Percentiles rank a stretch among this genome's conserved stretches.
Evolutionary conservation across 2,888 invertebrate species (phyloP).

Genomic region (Melikaiella ostensackeni): DNA sequence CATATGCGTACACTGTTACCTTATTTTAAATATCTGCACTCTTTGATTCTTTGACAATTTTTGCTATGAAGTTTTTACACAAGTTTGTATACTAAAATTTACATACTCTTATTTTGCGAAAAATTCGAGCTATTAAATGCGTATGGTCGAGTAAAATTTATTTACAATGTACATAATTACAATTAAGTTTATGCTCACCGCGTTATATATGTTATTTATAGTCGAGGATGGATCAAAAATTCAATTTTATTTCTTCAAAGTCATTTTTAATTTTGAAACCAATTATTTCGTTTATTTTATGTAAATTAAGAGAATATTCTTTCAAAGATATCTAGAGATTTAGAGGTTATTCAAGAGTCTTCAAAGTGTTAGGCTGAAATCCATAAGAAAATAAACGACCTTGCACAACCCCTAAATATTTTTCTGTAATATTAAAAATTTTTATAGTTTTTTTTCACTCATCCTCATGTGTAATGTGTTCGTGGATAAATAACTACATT

Average conservation of each 20-base stretch:
- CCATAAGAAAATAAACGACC: constrained; percentile 22
- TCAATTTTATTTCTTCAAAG: constrained; percentile 1
- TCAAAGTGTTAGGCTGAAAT: constrained; percentile 13
- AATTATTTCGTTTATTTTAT: not conserved
- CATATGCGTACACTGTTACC: not conserved
- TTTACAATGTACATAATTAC: constrained; percentile 39
- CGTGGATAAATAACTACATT: not conserved
- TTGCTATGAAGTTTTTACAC: constrained; percentile 2
- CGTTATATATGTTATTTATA: constrained; percentile 11
- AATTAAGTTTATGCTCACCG: constrained; percentile 11
- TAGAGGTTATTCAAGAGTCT: constrained; percentile 11
- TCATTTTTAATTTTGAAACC: not conserved
- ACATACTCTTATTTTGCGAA: not conserved
- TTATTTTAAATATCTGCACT: not conserved
- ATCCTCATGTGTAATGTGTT: not conserved
- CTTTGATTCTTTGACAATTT: not conserved
- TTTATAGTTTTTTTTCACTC: not conserved
- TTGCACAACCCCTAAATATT: not conserved
- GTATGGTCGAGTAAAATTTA: constrained; percentile 24
- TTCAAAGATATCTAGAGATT: not conserved
- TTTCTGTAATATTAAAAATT: not conserved
- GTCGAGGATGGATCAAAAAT: constrained; percentile 12
- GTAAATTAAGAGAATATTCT: not conserved
- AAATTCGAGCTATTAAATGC: constrained; percentile 3
- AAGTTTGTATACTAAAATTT: constrained; percentile 2